Conservation (phyloP, 2,797 vertebrate genomes). For the Enoplosus armatus region DNA sequence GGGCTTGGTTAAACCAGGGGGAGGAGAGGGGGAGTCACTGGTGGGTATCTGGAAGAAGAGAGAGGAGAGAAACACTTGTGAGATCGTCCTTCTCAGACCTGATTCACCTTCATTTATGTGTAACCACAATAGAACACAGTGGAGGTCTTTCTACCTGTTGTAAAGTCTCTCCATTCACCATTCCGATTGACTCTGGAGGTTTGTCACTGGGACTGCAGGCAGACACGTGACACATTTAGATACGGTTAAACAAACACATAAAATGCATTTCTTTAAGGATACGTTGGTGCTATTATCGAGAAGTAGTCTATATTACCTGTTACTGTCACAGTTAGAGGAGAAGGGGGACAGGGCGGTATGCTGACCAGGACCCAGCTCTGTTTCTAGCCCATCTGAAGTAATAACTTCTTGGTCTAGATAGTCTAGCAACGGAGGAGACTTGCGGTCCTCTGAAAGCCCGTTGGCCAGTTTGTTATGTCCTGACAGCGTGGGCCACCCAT, state of each 20-base stretch:
- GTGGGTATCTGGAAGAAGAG: constrained; percentile 86
- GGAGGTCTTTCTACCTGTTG: constrained; percentile 89
- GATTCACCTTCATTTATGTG: neutral
- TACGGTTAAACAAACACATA: no score
- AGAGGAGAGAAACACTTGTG: constrained; percentile 51
- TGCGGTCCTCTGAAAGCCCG: constrained; percentile 92
- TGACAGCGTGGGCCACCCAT: constrained; percentile 90
- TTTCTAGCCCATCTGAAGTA: constrained; percentile 90
- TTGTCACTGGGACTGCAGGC: constrained; percentile 93
- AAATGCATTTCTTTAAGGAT: neutral
- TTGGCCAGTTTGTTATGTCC: constrained; percentile 87
- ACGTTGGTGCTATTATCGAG: accelerated
- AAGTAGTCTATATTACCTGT: constrained; percentile 76
- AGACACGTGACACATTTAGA: constrained; percentile 12
- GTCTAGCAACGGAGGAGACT: constrained; percentile 91
- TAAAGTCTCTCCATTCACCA: constrained; percentile 96
- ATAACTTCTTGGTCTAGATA: constrained; percentile 92
- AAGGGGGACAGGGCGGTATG: constrained; percentile 87
- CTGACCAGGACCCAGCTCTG: constrained; percentile 85
- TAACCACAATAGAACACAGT: neutral
- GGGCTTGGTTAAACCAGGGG: constrained; percentile 94
- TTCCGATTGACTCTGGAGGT: constrained; percentile 93
- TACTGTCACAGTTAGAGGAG: constrained; percentile 85
- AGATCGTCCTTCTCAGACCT: neutral
- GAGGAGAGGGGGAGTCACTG: constrained; percentile 96